phyloP scores from a whole-genome alignment of 2,888 invertebrate genomes.

The Drosophila lutescens region DNA sequence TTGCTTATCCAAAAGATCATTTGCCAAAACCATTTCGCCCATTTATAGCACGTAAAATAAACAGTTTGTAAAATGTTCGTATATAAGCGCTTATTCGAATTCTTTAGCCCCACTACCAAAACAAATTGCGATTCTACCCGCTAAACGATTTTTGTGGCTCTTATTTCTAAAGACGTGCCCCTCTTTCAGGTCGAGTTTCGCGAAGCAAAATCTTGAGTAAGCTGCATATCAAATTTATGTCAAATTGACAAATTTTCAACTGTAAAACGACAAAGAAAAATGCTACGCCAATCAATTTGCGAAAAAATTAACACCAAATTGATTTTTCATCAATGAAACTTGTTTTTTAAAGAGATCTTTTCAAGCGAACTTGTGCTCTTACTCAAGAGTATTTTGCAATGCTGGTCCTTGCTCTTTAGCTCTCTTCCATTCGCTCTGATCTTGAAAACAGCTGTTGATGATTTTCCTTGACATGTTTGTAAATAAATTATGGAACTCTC shows the following conservation, averaged over 20 bases:
- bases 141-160: constrained; percentile 3
- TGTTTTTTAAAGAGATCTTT: constrained; percentile 19
- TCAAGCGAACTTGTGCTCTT: neutral
- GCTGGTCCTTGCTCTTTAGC: neutral
- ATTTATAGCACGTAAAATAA: constrained; percentile 33
- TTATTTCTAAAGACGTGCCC: constrained; percentile 36
- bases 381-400: constrained; percentile 7
- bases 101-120: constrained; percentile 8
- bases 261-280: constrained; percentile 25
- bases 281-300: constrained; percentile 10
- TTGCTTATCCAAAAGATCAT: constrained; percentile 20
- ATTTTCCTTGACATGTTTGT: constrained; percentile 3
- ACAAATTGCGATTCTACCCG: constrained; percentile 11
- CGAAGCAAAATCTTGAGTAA: constrained; percentile 45
- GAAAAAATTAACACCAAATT: constrained; percentile 27
- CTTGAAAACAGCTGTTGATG: constrained; percentile 55
- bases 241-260: constrained; percentile 50
- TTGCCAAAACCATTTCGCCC: constrained; percentile 2
- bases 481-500: neutral
- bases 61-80: constrained; percentile 17
- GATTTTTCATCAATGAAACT: constrained; percentile 29
- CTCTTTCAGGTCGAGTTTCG: constrained; percentile 30
- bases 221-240: constrained; percentile 66
- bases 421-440: constrained; percentile 7
- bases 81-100: neutral